Evolutionary conservation across 2,113 vertebrate genomes (phyloP), one percentile per base, ranked within the genome.

Genomic region (Mormoops blainvillei): DNA sequence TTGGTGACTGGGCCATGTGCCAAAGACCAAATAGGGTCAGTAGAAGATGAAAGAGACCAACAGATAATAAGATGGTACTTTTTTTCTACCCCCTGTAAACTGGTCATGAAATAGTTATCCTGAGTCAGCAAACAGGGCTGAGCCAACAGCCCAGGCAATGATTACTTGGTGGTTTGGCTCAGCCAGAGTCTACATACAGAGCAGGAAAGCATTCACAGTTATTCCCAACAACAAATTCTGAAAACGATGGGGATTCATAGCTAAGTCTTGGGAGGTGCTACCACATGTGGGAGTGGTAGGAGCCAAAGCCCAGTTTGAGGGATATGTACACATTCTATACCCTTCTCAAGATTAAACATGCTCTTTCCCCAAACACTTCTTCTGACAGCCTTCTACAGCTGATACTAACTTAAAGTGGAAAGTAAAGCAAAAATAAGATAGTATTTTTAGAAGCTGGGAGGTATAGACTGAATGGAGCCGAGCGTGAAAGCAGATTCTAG

Each of bases 401-500:
- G 31, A 45, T 89, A 70, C 96, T 91, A 70, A 2, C 95, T 95
- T 97, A 89, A 93, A 96, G 94, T 93, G 86, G 89, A 97, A 91
- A 89, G 45, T 68, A 94, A 48, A 84, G 43, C 73, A 97, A 95
- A 96, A 97, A 90, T 88, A 88, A 95, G 73, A 92, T 85, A 68
- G 31, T 95, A 96, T 94, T 97, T 96, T 96, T 97, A 96, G 94
- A 96, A 87, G 52, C 91, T 91, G 33, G 31, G 83, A 96, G 68
- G 96, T 89, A 74, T 38, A 80, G 71, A 70, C 56, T 76, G n/a
- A 87, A 86, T 61, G 24, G 24, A 43, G 50, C 91, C 89, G 86
- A 89, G 78, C 78, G 26, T 41, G 71, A 97, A 97, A 95, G 87
- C 89, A 96, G 70, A 97, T 96, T 97, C 70, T 68, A 96, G 56